Percentiles rank a stretch among this genome's conserved stretches.
Evolutionary conservation across 2,113 vertebrate genomes (phyloP).

Genomic region (Lanius ludovicianus): DNA sequence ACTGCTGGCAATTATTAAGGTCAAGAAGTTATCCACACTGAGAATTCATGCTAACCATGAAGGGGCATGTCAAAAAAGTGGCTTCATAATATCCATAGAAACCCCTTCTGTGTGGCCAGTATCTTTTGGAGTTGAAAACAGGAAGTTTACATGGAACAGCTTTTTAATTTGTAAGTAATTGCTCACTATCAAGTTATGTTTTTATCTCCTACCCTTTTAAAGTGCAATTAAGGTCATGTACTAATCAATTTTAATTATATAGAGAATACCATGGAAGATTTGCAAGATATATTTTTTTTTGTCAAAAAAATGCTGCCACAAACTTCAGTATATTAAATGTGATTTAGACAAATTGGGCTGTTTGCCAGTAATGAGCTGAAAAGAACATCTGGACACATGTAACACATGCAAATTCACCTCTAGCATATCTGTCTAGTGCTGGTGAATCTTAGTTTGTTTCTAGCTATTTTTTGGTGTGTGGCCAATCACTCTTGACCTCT

Average conservation of each 20-base stretch:
- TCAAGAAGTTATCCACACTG: not conserved
- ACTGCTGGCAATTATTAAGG: not conserved
- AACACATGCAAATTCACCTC: slow-evolving; percentile 22
- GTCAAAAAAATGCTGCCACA: not conserved
- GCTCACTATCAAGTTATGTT: not conserved
- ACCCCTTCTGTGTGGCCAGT: not conserved
- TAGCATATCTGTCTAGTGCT: not conserved
- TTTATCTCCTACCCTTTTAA: not conserved
- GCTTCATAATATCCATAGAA: not conserved
- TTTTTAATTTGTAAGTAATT: not conserved
- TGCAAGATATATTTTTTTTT: not conserved
- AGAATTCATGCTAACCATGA: not conserved
- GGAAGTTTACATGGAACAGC: not conserved
- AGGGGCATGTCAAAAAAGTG: not conserved
- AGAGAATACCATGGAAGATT: not conserved
- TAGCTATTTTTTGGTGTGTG: slow-evolving; percentile 9
- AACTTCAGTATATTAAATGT: not conserved
- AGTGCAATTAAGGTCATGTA: not conserved
- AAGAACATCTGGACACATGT: slow-evolving; percentile 45
- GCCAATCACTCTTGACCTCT: not conserved
- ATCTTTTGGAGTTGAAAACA: not conserved
- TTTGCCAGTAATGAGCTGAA: slow-evolving; percentile 36
- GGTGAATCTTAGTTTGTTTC: not conserved
- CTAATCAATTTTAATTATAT: not conserved
- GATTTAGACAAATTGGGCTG: slow-evolving; percentile 27